These are phyloP conservation scores for Oscheius onirici DNA, from an alignment of 2,888 invertebrate species.

Conservation along the genomic window DNA sequence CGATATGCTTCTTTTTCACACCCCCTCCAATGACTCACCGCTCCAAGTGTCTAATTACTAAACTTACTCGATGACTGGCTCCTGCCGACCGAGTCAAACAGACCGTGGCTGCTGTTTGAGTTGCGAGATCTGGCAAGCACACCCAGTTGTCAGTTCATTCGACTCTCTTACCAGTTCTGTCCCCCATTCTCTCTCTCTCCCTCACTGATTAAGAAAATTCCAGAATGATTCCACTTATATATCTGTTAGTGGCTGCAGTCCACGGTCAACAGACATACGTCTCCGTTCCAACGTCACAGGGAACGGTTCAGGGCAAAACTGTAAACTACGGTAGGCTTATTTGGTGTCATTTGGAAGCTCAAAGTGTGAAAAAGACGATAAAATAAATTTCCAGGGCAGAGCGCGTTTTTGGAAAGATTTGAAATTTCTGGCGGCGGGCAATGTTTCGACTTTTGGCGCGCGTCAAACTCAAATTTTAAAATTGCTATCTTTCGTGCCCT, in stretches of 20 bases:
- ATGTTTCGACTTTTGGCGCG: too few relatives aligned
- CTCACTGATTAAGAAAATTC: neutral
- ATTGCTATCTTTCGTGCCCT: too few relatives aligned
- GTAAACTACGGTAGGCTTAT: conserved; percentile 46
- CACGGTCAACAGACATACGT: conserved; percentile 11
- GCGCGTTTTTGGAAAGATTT: too few relatives aligned
- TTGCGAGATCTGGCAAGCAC: conserved; percentile 7
- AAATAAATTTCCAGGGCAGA: too few relatives aligned
- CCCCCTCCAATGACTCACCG: too few relatives aligned
- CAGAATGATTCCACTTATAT: conserved; percentile 9
- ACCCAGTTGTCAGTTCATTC: conserved; percentile 19
- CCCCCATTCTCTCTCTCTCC: neutral
- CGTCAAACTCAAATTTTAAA: too few relatives aligned
- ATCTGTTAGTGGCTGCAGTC: neutral
- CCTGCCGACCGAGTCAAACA: conserved; percentile 26
- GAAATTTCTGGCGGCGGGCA: too few relatives aligned
- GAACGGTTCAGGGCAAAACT: conserved; percentile 45
- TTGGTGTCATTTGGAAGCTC: too few relatives aligned
- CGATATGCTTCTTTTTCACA: neutral
- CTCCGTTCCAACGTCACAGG: conserved; percentile 48
- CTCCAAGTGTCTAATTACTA: too few relatives aligned
- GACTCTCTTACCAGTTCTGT: conserved; percentile 3
- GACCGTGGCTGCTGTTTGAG: conserved; percentile 24
- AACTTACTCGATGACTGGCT: too few relatives aligned
- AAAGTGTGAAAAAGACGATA: too few relatives aligned